Percentiles rank a stretch among this genome's conserved stretches.
These are phyloP conservation scores for Sitobion miscanthi DNA, from an alignment of 1,140 invertebrate species.

Conservation along the genomic window DNA sequence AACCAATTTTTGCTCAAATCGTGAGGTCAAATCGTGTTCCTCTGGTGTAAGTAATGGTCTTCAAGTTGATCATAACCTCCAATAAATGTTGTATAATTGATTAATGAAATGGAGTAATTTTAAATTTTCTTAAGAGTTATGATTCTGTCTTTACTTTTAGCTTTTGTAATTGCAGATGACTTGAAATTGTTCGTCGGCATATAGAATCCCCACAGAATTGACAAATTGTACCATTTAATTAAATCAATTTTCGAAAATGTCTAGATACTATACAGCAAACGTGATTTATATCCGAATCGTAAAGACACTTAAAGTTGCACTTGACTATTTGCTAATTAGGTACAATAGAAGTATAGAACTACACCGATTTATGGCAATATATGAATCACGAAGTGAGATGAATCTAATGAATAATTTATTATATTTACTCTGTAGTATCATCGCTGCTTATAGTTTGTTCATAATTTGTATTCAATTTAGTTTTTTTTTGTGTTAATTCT, in stretches of 20 bases:
- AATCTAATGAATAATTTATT: too few relatives aligned
- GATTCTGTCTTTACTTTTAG: neutral
- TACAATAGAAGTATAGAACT: neutral
- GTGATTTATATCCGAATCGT: too few relatives aligned
- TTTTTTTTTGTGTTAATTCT: too few relatives aligned
- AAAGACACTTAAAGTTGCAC: too few relatives aligned
- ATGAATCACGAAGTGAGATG: too few relatives aligned
- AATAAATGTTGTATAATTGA: neutral
- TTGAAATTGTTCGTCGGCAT: neutral
- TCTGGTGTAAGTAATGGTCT: neutral
- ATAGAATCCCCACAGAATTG: neutral
- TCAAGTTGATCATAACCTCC: neutral
- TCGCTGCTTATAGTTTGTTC: too few relatives aligned
- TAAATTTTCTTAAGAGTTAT: neutral
- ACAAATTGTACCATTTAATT: neutral
- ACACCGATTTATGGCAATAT: neutral
- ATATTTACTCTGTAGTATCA: neutral
- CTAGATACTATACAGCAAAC: neutral
- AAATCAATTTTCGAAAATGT: neutral
- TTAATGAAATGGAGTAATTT: neutral
- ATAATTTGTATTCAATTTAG: too few relatives aligned
- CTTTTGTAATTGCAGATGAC: neutral
- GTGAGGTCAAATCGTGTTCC: neutral
- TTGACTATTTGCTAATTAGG: too few relatives aligned
- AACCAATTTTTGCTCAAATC: neutral